A percentile compares a stretch with the other conserved stretches of the same genome.
Evolutionary conservation across 2,888 invertebrate genomes (phyloP).

Genomic region (Dynastes maya): DNA sequence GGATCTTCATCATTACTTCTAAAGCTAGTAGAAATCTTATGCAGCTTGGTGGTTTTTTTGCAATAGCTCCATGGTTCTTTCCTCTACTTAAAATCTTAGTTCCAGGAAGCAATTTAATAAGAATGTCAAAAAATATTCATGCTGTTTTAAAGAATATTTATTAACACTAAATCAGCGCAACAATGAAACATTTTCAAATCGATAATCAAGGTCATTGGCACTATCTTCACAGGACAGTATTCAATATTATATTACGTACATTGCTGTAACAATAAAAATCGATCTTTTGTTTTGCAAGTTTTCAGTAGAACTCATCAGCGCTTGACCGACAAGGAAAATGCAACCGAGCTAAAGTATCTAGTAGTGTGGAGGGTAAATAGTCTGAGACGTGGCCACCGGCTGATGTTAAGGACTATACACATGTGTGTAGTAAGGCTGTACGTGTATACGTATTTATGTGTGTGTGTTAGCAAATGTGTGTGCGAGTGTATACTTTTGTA

Average conservation of each 20-base stretch:
- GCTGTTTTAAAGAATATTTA: too few relatives aligned
- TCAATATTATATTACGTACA: neutral
- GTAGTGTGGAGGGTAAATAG: constrained; percentile 44
- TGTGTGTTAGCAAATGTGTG: constrained; percentile 31
- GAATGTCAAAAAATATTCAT: too few relatives aligned
- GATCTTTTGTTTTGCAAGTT: constrained; percentile 11
- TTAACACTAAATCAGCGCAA: too few relatives aligned
- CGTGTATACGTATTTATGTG: constrained; percentile 13
- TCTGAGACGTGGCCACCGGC: constrained; percentile 47
- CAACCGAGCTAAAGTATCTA: constrained; percentile 34
- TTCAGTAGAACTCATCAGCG: constrained; percentile 3
- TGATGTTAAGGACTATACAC: constrained; percentile 31
- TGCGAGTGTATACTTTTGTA: constrained; percentile 60
- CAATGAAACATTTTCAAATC: too few relatives aligned
- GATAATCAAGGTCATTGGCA: too few relatives aligned
- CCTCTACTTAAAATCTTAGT: too few relatives aligned
- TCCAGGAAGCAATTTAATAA: too few relatives aligned
- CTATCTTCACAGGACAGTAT: neutral
- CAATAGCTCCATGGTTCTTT: too few relatives aligned
- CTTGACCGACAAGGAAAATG: constrained; percentile 19
- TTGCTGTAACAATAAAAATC: neutral
- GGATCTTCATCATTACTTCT: too few relatives aligned
- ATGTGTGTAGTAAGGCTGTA: constrained; percentile 15
- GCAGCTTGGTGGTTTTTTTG: too few relatives aligned
- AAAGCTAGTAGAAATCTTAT: too few relatives aligned